Evolutionary conservation across 2,113 vertebrate genomes (phyloP), one percentile per base, ranked within the genome.

Genomic region (Brachionichthys hirsutus): DNA sequence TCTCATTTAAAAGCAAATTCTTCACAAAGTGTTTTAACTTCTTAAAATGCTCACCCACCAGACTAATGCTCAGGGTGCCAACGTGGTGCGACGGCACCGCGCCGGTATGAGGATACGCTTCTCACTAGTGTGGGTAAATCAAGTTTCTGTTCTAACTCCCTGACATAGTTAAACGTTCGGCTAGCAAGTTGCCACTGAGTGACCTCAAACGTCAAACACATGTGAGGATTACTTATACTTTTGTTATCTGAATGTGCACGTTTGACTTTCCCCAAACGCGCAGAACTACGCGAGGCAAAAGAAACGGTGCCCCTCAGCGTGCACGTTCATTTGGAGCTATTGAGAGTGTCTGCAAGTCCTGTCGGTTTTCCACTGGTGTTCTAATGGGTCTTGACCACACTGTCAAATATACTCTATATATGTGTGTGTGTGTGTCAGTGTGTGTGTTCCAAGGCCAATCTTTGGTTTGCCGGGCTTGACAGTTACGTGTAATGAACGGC

Each of bases 1-100:
- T 91, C 87, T 90, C 86, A 92, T 95, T 95, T 85, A 95, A 98
- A 97, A 98, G 95, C 94, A 97, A 98, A 95, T 98, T 98, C 93
- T 96, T 92, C 94, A 95, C 95, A 97, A 97, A 99, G 94, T 95
- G 88, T 91, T 90, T 87, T 78, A 87, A 86, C 92, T 97, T 90
- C 93, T 94, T 30, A 96, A 95, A 97, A 97, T 95, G 91, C 88
- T 89, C 83, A 88, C 89, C 84, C 80, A 84, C 75, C 75, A 76
- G 80, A 94, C 93, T 85, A 76, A 84, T 73, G 83, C 84, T 83
- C 86, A 83, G 92, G 94, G 93, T 91, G 88, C 82, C 93, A 94
- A 94, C 93, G 91, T 91, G 93, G 94, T 94, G 94, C 91, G 73
- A 91, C 76, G 92, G 92, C 94, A 80, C 93, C 93, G 92, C 93